These are phyloP conservation scores for Netelia fuscicornis DNA, from an alignment of 2,888 invertebrate species.

Conservation along the genomic window DNA sequence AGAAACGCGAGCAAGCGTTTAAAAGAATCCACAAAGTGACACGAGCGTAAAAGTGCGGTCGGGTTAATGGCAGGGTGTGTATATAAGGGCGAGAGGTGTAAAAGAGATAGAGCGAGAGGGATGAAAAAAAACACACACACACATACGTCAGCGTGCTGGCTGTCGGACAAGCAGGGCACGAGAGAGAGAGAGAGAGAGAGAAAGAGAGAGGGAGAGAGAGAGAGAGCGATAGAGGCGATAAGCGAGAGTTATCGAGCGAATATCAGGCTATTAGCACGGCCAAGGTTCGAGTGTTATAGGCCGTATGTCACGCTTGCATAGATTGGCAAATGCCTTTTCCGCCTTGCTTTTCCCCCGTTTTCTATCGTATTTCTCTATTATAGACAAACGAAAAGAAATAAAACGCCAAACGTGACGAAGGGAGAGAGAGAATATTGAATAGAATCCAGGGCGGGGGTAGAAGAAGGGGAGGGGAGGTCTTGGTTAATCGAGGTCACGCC, in stretches of 20 bases:
- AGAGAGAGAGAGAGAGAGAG: constrained; percentile 4
- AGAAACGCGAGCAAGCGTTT: constrained; percentile 40
- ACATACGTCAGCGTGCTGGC: neutral
- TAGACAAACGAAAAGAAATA: neutral
- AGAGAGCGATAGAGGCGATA: constrained; percentile 53
- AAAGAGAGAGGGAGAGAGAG: constrained; percentile 21
- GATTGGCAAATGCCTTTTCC: constrained; percentile 29
- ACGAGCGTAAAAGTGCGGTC: constrained; percentile 40
- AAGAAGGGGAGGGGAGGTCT: too few species aligned
- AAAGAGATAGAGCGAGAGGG: neutral
- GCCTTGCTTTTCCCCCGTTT: constrained; percentile 1
- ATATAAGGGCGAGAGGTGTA: neutral
- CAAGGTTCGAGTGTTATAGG: constrained; percentile 81
- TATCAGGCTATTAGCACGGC: constrained; percentile 81
- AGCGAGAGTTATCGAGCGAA: constrained; percentile 78
- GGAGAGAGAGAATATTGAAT: neutral
- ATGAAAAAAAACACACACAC: neutral
- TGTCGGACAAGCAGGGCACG: constrained; percentile 20
- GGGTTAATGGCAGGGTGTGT: constrained; percentile 16
- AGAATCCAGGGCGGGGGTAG: neutral
- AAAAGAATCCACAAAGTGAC: constrained; percentile 51
- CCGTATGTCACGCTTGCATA: constrained; percentile 52
- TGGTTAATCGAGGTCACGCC: too few species aligned
- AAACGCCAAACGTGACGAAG: neutral
- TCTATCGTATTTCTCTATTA: constrained; percentile 19